These are phyloP conservation scores for Macropodus opercularis DNA, from an alignment of 2,797 vertebrate genomes.

Conservation along the genomic window DNA sequence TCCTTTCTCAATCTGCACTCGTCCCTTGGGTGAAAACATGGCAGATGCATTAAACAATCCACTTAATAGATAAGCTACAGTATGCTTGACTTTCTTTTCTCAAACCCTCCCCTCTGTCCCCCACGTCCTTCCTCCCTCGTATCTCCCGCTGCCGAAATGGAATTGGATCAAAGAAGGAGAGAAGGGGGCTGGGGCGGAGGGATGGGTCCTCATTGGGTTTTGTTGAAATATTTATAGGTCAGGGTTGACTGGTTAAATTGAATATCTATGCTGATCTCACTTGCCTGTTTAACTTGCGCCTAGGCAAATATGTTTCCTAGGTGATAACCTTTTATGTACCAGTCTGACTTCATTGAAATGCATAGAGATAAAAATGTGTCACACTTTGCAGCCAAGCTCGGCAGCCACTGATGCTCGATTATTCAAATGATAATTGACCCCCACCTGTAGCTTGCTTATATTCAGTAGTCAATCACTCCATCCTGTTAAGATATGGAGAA, in stretches of 20 bases:
- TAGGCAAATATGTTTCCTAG: constrained; percentile 99
- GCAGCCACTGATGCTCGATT: constrained; percentile 93
- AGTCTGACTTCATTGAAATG: constrained; percentile 99
- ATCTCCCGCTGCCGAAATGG: constrained; percentile 94
- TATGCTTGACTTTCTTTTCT: constrained; percentile 92
- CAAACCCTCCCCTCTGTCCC: constrained; percentile 66
- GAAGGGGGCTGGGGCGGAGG: constrained; percentile 55
- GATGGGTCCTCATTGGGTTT: constrained; percentile 94
- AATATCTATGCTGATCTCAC: constrained; percentile 99
- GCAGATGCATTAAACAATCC: constrained; percentile 95
- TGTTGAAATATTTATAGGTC: constrained; percentile 99
- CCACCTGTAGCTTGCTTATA: constrained; percentile 96
- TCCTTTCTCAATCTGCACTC: constrained; percentile 37
- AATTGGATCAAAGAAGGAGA: constrained; percentile 94
- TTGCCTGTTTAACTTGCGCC: constrained; percentile 99
- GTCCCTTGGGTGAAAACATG: constrained; percentile 87
- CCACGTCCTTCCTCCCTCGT: constrained; percentile 62
- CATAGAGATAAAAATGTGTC: constrained; percentile 99
- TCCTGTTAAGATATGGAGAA: constrained; percentile 96
- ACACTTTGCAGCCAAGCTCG: constrained; percentile 91
- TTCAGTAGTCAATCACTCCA: constrained; percentile 98
- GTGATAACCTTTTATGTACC: constrained; percentile 99
- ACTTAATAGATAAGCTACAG: constrained; percentile 96
- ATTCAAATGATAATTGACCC: constrained; percentile 99
- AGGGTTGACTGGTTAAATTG: constrained; percentile 99